A percentile compares a stretch with the other conserved stretches of the same genome.
These are phyloP conservation scores for Monopterus albus DNA, from an alignment of 2,113 vertebrate species.

Conservation along the genomic window DNA sequence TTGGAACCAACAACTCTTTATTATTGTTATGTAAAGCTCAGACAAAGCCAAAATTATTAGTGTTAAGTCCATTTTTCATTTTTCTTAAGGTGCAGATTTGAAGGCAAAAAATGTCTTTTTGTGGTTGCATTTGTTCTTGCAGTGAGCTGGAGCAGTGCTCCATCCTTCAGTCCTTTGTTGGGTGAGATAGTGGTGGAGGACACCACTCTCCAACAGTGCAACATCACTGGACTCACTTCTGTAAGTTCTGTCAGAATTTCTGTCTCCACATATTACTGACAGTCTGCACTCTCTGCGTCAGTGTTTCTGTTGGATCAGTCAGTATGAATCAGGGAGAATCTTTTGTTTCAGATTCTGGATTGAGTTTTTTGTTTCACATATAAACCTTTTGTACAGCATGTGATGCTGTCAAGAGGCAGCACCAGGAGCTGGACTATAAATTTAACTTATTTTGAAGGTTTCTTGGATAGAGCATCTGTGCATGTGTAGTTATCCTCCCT, in stretches of 20 bases:
- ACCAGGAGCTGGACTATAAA: background rate
- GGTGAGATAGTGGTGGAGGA: slow-evolving; percentile 87
- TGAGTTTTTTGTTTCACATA: background rate
- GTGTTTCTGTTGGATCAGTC: background rate
- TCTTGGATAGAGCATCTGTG: background rate
- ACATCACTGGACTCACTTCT: slow-evolving; percentile 85
- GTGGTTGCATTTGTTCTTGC: slow-evolving; percentile 25
- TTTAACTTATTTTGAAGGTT: background rate
- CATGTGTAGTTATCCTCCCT: background rate
- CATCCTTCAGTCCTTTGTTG: slow-evolving; percentile 80
- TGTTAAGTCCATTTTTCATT: too few species aligned
- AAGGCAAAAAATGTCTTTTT: background rate
- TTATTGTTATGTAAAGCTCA: slow-evolving; percentile 11
- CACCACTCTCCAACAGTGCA: slow-evolving; percentile 82
- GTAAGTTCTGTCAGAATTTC: slow-evolving; percentile 78
- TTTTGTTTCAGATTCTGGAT: background rate
- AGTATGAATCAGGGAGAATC: background rate
- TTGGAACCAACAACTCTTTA: slow-evolving; percentile 4
- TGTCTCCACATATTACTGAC: background rate
- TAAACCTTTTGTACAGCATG: slow-evolving; percentile 12
- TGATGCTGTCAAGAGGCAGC: background rate
- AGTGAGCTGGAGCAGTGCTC: slow-evolving; percentile 90
- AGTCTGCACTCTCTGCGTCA: too few species aligned
- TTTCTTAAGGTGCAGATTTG: background rate
- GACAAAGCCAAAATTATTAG: too few species aligned